A percentile compares a stretch with the other conserved stretches of the same genome.
These are phyloP conservation scores for Macroramphosus scolopax DNA, from an alignment of 2,797 vertebrate genomes.

Conservation along the genomic window DNA sequence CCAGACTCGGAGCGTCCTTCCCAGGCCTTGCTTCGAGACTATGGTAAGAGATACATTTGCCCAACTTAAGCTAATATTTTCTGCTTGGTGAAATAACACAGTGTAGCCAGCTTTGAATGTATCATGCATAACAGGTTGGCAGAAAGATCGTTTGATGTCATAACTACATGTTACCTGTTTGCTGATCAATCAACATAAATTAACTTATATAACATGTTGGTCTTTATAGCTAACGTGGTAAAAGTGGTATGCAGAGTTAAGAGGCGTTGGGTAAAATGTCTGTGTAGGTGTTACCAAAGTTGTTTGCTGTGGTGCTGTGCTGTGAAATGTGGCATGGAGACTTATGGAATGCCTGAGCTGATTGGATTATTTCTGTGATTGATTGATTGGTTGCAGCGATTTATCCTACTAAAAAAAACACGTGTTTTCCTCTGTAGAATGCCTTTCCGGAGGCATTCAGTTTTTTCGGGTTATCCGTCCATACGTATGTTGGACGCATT, in stretches of 20 bases:
- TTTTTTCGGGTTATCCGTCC: too few species aligned
- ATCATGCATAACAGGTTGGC: not conserved
- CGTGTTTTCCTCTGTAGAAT: constrained; percentile 8
- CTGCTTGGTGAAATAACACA: constrained; percentile 9
- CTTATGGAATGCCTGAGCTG: not conserved
- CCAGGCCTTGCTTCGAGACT: constrained; percentile 90
- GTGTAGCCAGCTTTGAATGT: constrained; percentile 2
- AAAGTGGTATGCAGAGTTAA: constrained; percentile 73
- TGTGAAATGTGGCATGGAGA: too few species aligned
- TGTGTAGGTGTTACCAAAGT: constrained; percentile 64
- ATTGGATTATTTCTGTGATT: constrained; percentile 1
- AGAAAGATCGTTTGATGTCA: not conserved
- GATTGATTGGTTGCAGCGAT: too few species aligned
- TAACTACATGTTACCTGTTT: not conserved
- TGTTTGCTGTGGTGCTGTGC: constrained; percentile 63
- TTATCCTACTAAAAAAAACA: too few species aligned
- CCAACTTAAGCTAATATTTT: constrained; percentile 7
- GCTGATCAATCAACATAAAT: not conserved
- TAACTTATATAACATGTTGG: constrained; percentile 33
- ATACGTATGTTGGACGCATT: too few species aligned
- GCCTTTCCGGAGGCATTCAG: too few species aligned
- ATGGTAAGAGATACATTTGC: constrained; percentile 75
- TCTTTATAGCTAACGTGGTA: constrained; percentile 72
- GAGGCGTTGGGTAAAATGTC: constrained; percentile 74
- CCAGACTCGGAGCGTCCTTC: constrained; percentile 90